Percentiles rank a stretch among this genome's conserved stretches.
phyloP scores from a whole-genome alignment of 2,888 invertebrate species.

The Entomobrya proxima region DNA sequence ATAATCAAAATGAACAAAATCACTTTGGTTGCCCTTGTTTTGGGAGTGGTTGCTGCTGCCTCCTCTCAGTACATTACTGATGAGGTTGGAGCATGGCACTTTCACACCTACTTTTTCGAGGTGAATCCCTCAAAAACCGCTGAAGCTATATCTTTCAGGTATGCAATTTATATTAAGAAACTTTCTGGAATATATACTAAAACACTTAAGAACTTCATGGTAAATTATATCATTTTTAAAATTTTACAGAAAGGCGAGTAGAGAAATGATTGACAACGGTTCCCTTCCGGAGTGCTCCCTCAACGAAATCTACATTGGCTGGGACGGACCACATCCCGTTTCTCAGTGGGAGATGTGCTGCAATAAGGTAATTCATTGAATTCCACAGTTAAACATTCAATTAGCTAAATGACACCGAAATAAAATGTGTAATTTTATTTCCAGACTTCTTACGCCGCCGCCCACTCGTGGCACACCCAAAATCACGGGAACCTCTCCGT shows the following conservation, averaged over 20 bases:
- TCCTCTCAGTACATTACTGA: constrained; percentile 55
- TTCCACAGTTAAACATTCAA: neutral
- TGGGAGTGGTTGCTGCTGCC: constrained; percentile 40
- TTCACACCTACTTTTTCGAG: constrained; percentile 71
- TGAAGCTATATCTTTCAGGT: constrained; percentile 66
- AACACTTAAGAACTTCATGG: neutral
- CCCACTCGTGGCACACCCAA: constrained; percentile 64
- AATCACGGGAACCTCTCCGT: constrained; percentile 72
- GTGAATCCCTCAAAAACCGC: constrained; percentile 43
- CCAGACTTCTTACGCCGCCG: constrained; percentile 27
- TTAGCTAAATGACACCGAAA: neutral
- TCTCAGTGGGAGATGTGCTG: constrained; percentile 73
- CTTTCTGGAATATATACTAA: too few relatives aligned
- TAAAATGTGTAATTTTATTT: neutral
- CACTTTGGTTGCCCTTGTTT: neutral
- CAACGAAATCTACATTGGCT: constrained; percentile 63
- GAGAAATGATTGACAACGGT: constrained; percentile 55
- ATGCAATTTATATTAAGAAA: too few relatives aligned
- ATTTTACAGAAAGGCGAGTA: constrained; percentile 40
- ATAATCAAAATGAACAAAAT: neutral
- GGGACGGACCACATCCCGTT: constrained; percentile 71
- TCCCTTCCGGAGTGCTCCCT: constrained; percentile 57
- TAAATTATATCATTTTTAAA: neutral
- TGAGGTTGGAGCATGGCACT: constrained; percentile 69
- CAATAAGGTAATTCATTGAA: too few relatives aligned